Evolutionary conservation across 2,888 invertebrate genomes (phyloP), one percentile per base, ranked within the genome.

Genomic region (Ornithoptera priamus): DNA sequence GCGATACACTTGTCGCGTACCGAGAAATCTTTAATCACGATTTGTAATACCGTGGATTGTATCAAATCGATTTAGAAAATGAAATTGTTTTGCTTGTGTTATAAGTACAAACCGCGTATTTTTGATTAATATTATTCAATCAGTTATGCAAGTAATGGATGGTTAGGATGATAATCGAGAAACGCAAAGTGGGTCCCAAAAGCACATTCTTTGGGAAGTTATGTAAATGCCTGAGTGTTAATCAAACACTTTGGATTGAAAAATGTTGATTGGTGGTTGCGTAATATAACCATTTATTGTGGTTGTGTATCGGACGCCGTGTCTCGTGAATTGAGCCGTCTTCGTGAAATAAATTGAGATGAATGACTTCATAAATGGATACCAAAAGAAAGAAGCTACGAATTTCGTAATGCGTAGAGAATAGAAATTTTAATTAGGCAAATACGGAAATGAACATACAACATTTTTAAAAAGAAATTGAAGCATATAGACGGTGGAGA

Each of bases 1-100:
- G 81, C 66, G 76, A 82, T 76, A 79, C 85, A 88, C 85, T 85
- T 84, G 85, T 79, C 78, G 72, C 75, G 72, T 72, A 72, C 70
- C 69, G 72, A 71, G 69, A 69, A 72, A 61, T 65, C 39, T 71
- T 70, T 64, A 67, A 74, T 67, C 66, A 53, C 71, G 72, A 70
- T 65, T 66, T 63, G 60, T 61, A 61, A 20, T 20, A 24, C 12
- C 3, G 57, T 15, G 22, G 24, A 15, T 10, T 58, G 20, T 24
- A n/a, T 58, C 53, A n/a, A 53, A 53, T 53, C 53, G 53, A 53
- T 53, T 53, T 58, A n/a, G 5, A 15, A 58, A 58, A 58, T 58
- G 22, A 22, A 58, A 58, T 58, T 58, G 12, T 24, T 22, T 15
- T 12, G 20, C 24, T 59, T 65, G 63, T 60, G 22, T n/a, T 68